Percentiles rank a stretch among this genome's conserved stretches.
Conservation (phyloP, 2,888 invertebrate genomes). For the Polydrusus cervinus region DNA sequence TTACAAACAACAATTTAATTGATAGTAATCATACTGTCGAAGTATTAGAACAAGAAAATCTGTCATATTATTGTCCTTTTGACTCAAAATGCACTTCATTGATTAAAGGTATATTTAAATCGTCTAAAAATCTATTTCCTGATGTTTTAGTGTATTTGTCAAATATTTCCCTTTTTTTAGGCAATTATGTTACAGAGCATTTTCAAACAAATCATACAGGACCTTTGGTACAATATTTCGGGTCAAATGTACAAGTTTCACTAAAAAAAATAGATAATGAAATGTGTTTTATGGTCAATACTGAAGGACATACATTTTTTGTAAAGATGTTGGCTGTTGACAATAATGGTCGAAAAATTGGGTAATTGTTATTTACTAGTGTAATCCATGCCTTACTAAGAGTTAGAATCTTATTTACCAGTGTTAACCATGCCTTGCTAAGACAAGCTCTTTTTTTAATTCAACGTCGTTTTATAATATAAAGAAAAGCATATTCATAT, state of each 20-base stretch:
- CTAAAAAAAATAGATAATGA: constrained; percentile 60
- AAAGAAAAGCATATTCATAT: too few species aligned
- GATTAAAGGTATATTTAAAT: constrained; percentile 60
- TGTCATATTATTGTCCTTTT: constrained; percentile 65
- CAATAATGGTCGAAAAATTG: constrained; percentile 25
- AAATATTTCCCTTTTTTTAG: constrained; percentile 49
- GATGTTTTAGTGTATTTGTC: not conserved
- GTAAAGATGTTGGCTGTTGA: constrained; percentile 58
- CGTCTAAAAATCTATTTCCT: not conserved
- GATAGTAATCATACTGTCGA: constrained; percentile 25
- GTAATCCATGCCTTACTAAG: too few species aligned
- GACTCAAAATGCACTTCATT: constrained; percentile 59
- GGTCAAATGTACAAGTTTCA: constrained; percentile 61
- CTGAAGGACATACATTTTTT: constrained; percentile 64
- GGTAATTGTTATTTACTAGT: constrained; percentile 48
- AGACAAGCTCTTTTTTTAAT: too few species aligned
- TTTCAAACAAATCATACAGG: constrained; percentile 66
- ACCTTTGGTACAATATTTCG: constrained; percentile 68
- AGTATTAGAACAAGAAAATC: constrained; percentile 47
- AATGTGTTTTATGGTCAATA: constrained; percentile 62
- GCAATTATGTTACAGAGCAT: constrained; percentile 64
- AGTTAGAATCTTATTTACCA: too few species aligned
- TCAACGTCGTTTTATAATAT: too few species aligned
- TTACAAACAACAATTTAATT: constrained; percentile 11
- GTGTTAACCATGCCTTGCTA: too few species aligned